Base-by-base conservation (phyloP, 1,140 invertebrate species). In the Stegodyphus dumicola region DNA sequence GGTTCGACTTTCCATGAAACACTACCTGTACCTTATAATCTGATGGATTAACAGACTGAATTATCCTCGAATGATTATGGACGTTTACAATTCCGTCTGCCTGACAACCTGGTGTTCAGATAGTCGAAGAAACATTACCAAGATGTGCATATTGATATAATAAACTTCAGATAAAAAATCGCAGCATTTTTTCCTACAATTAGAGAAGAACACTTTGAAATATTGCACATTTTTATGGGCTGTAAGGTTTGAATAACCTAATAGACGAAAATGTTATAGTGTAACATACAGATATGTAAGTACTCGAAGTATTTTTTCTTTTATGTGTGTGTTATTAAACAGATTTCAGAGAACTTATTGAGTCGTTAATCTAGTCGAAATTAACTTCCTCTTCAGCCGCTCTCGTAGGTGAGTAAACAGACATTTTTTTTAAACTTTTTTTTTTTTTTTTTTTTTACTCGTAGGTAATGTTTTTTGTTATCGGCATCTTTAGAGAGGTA, bases 251-350 rank as follows among this genome's bases (percentile, higher is more conserved):
- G 18, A 60, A 13, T 10, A 75, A 66, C 73, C 81, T 69, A 51
- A 53, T 7, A 85, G 65, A 17, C 65, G 18, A 83, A 77, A 65
- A 15, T 70, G 56, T 85, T 18, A 69, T 17, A 73, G 51, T 76
- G 81, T 85, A 75, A 75, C 56, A 67, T 48, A 65, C 65, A 85
- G 18, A 77, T 75, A 7, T 85, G 81, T 85, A 85, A 85, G 81
- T 85, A 85, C 64, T 85, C 52, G 54, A 85, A 77, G 51, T 76
- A 76, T 76, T 85, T 83, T 77, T 81, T 48, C 49, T 81, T 85
- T 33, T 33, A 33, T 33, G 33, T 85, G 53, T 74, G 71, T 85
- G 60, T 77, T 76, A 85, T 77, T 85, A 85, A 85, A 85, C 64
- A 85, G 81, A 76, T 75, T 85, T 52, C 67, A 77, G 53, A 76